Evolutionary conservation across 2,113 vertebrate genomes (phyloP).

Genomic region (Petrocephalus microphthalmus): DNA sequence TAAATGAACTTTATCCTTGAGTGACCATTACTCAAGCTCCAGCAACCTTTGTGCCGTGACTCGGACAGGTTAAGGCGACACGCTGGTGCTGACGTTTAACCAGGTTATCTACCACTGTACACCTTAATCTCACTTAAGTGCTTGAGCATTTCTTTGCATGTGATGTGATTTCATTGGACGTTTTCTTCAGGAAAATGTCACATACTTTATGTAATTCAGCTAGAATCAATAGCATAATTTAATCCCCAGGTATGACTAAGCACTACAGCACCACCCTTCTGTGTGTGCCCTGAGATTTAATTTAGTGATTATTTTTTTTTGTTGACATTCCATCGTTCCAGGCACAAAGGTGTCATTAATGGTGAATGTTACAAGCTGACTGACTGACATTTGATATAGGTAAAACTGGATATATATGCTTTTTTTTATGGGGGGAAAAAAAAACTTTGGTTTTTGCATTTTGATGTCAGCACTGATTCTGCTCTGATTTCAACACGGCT

Average conservation of each 20-base stretch:
- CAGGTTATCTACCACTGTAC: neutral
- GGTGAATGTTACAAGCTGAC: neutral
- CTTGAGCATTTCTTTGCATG: neutral
- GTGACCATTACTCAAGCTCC: neutral
- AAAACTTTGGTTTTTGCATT: neutral
- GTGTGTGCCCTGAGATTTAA: neutral
- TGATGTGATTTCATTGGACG: neutral
- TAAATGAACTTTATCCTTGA: neutral
- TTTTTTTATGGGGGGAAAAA: neutral
- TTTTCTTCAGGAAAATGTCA: neutral
- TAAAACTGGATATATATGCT: neutral
- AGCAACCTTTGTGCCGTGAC: neutral
- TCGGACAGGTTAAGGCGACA: neutral
- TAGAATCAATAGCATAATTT: neutral
- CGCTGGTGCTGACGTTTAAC: slow-evolving; percentile 11
- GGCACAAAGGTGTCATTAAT: neutral
- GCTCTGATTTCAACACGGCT: neutral
- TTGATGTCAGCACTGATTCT: neutral
- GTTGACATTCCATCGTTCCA: neutral
- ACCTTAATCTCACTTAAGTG: slow-evolving; percentile 9
- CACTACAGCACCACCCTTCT: neutral
- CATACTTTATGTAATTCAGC: neutral
- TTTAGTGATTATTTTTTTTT: neutral
- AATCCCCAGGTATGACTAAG: neutral
- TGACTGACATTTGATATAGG: neutral